A percentile compares a stretch with the other conserved stretches of the same genome.
These are phyloP conservation scores for Microchrysa polita DNA, from an alignment of 2,888 invertebrate species.

Conservation along the genomic window DNA sequence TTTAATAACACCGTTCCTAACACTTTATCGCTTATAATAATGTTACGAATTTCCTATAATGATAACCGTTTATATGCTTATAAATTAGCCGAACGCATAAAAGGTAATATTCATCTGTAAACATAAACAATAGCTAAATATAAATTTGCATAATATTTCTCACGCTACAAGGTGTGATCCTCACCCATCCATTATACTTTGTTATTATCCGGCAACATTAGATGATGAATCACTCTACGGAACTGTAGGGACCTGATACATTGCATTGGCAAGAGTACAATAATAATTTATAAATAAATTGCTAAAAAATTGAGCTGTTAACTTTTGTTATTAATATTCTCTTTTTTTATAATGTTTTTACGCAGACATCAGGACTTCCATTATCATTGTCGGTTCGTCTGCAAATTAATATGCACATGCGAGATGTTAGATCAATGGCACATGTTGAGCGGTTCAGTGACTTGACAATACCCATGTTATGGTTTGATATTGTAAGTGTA, in stretches of 20 bases:
- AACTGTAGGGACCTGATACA: too few species aligned
- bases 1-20: neutral
- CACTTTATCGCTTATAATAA: neutral
- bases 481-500: slow-evolving; percentile 92
- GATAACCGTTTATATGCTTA: neutral
- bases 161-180: slow-evolving; percentile 25
- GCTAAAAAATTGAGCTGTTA: too few species aligned
- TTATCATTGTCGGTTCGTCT: slow-evolving; percentile 80
- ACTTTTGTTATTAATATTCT: too few species aligned
- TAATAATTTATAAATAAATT: too few species aligned
- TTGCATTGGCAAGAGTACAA: too few species aligned
- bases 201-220: too few species aligned
- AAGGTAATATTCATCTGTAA: neutral
- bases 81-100: neutral
- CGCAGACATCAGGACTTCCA: slow-evolving; percentile 78
- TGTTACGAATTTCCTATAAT: neutral
- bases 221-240: too few species aligned
- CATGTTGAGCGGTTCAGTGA: slow-evolving; percentile 75
- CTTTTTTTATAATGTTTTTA: neutral
- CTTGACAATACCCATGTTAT: slow-evolving; percentile 80
- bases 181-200: neutral
- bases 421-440: slow-evolving; percentile 73
- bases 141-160: slow-evolving; percentile 8
- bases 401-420: slow-evolving; percentile 87
- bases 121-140: slow-evolving; percentile 1